Base-by-base conservation (phyloP, 2,113 vertebrate genomes). In the Brachionichthys hirsutus region DNA sequence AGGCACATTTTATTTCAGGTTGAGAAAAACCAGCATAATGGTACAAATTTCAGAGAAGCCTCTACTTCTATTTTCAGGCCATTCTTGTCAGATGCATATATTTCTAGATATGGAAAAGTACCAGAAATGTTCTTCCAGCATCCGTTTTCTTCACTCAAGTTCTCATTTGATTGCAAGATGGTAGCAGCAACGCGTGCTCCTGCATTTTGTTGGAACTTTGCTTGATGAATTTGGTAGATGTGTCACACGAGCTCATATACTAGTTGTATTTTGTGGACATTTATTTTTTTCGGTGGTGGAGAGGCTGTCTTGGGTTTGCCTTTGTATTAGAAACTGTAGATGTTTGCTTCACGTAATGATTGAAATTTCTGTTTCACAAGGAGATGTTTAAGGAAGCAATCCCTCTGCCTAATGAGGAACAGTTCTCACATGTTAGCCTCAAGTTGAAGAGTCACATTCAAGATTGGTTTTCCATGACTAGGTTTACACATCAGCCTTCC, bases 1-100 rank as follows among this genome's bases (percentile, higher is more conserved):
- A 40, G 75, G 14, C 4, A 5, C 56, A 36, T 71, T 65, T 67
- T 34, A 50, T 75, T 68, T 52, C 17, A 70, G 67, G 35, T 55
- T 57, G 14, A 38, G 35, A 73, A 43, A 54, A 55, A 73, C 45
- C 49, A 62, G 50, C 18, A 18, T 54, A 58, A 63, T 49, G 49
- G 20, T 66, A 36, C 24, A 60, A 68, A 47, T 51, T 30, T 50
- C 6, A n/a, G n/a, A n/a, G n/a, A n/a, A n/a, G 3, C 4, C 35
- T 47, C 35, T n/a, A 13, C 5, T 43, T 18, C 11, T 12, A 34
- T 16, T 43, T 53, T 44, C 19, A 54, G 46, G 15, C 9, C 46
- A 15, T 17, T 11, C 19, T n/a, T 52, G 18, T 61, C 14, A 56
- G 14, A 19, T 62, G 45, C 45, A 46, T 46, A 14, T 16, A 12